Percentiles rank a stretch among this genome's conserved stretches.
phyloP scores from a whole-genome alignment of 2,888 invertebrate species.

The Macrophya annulata region DNA sequence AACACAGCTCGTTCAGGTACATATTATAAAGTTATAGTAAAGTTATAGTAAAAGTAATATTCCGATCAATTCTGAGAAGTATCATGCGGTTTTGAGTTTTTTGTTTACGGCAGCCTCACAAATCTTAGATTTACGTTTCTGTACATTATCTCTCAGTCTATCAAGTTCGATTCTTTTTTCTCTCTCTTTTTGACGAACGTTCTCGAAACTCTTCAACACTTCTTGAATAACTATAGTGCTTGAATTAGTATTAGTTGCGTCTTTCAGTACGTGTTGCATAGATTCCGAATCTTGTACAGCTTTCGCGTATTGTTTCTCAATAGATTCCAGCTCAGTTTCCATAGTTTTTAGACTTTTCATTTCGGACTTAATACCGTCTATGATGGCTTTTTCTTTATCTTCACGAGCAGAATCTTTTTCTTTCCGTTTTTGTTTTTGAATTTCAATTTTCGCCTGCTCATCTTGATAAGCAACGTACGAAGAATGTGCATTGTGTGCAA shows the following conservation, averaged over 20 bases:
- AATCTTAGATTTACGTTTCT: background rate
- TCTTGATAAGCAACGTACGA: background rate
- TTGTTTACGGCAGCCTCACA: background rate
- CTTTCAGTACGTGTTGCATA: background rate
- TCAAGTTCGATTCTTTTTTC: background rate
- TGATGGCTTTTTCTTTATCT: background rate
- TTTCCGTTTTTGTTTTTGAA: background rate
- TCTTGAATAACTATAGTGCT: background rate
- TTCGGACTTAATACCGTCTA: background rate
- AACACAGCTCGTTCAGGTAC: background rate
- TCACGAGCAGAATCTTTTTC: background rate
- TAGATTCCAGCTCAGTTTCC: background rate
- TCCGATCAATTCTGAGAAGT: background rate
- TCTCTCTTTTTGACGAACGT: conserved; percentile 1
- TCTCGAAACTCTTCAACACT: conserved; percentile 3
- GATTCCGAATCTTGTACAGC: conserved; percentile 1
- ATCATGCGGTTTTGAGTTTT: background rate
- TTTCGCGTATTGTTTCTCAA: background rate
- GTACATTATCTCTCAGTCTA: background rate
- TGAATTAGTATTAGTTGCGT: background rate
- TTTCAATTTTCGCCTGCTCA: background rate
- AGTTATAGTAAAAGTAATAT: background rate
- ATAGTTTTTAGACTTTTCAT: background rate
- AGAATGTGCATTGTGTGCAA: conserved; percentile 14
- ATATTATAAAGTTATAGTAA: background rate